Evolutionary conservation across 2,797 vertebrate genomes (phyloP).

Genomic region (Neosilurus hyrtlii): DNA sequence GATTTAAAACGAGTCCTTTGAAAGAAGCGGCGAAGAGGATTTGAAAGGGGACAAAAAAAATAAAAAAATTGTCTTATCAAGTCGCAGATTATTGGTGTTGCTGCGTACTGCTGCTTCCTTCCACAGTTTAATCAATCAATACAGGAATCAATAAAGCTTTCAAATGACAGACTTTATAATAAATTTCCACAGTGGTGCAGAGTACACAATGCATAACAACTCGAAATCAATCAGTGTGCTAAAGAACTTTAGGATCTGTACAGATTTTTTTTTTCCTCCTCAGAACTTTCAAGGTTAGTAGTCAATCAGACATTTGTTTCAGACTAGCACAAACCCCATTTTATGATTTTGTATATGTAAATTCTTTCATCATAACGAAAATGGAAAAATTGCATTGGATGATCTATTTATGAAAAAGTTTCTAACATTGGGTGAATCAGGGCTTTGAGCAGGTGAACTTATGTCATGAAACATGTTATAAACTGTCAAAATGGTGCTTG

Average conservation of each 20-base stretch:
- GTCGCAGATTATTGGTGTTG: not conserved
- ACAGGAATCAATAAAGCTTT: slow-evolving; percentile 4
- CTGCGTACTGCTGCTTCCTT: not conserved
- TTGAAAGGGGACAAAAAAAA: not conserved
- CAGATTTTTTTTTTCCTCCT: not conserved
- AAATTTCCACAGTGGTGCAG: not conserved
- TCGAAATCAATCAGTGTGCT: not conserved
- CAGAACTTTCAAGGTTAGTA: not conserved
- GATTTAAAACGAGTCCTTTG: slow-evolving; percentile 1
- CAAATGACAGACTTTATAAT: not conserved
- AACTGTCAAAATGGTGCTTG: too few relatives aligned
- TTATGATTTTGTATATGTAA: not conserved
- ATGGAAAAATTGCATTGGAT: not conserved
- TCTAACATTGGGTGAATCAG: too few relatives aligned
- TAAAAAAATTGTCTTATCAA: not conserved
- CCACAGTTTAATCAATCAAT: slow-evolving; percentile 10
- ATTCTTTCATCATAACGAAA: not conserved
- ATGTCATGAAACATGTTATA: too few relatives aligned
- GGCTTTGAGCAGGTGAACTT: too few relatives aligned
- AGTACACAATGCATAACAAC: not conserved
- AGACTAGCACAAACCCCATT: not conserved
- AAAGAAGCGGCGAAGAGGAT: not conserved
- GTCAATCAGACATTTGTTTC: not conserved
- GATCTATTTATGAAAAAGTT: not conserved
- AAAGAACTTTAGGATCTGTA: not conserved